Base-by-base conservation (phyloP, 2,888 invertebrate species). In the Ophioninae sp. region DNA sequence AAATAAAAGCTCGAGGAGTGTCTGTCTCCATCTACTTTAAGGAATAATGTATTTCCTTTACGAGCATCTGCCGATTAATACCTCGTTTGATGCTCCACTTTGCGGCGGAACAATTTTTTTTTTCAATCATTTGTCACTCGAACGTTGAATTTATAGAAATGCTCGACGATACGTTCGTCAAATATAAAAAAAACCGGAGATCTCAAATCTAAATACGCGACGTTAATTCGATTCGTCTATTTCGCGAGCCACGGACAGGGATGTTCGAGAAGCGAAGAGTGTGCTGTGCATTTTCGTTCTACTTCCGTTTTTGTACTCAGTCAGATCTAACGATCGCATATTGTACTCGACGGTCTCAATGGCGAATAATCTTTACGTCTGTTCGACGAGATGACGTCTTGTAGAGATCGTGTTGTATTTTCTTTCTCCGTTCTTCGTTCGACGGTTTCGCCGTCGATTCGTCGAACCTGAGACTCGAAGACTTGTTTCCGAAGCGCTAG, bases 381-480 rank as follows among this genome's bases (percentile, higher is more conserved):
- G 63, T 64, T 64, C 5, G 67, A 39, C 69, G 69, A 59, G 59
- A 71, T 51, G 13, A 37, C 51, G 41, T 59, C 30, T 37, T 13
- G 58, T 69, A 64, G 64, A 41, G 51, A 51, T 51, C 17, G 63
- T 58, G 69, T 75, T 51, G 22, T 75, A 59, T 44, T 73, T 67
- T 77, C 69, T 65, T 63, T 76, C 63, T 79, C 63, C 56, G 80
- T 75, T 51, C 51, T 51, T 51, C 58, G 69, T 75, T 69, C 71
- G 80, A 80, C 79, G 82, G 82, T 85, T 88, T 84, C 85, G 84
- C 83, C 86, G 79, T 87, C 17, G 79, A 78, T 84, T 77, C 80
- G 80, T 81, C 81, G 67, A 86, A 84, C 81, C 82, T 85, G 84
- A 88, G 88, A 88, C 81, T 85, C 85, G 85, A 88, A 88, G 88